phyloP scores from a whole-genome alignment of 2,113 vertebrate species.

The Brachyhypopomus occidentalis region DNA sequence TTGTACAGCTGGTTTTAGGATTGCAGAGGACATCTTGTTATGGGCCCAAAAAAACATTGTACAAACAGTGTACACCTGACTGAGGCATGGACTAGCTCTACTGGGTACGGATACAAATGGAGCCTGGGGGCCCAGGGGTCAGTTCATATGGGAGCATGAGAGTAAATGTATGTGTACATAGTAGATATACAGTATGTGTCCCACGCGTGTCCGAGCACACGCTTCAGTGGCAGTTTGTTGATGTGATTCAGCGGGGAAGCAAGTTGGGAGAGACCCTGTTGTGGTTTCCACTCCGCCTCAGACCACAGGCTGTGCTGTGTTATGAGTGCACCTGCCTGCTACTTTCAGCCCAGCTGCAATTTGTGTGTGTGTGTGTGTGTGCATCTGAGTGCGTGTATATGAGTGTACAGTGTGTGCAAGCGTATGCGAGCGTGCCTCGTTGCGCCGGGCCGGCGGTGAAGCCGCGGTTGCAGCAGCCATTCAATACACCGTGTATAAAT shows the following conservation, averaged over 20 bases:
- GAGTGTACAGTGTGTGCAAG: conserved; percentile 7
- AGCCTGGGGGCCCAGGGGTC: not conserved
- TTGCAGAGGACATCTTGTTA: conserved; percentile 72
- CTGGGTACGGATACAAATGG: not conserved
- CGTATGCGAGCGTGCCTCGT: not conserved
- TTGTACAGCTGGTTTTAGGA: conserved; percentile 42
- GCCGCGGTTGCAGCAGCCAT: conserved; percentile 68
- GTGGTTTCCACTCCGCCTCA: not conserved
- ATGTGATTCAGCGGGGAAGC: not conserved
- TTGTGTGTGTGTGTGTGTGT: conserved; percentile 19
- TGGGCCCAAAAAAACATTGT: conserved; percentile 44
- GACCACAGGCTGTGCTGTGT: conserved; percentile 17
- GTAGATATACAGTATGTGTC: not conserved
- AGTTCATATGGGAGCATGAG: not conserved
- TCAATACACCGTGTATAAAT: conserved; percentile 75
- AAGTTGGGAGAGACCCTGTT: not conserved
- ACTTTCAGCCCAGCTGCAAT: conserved; percentile 31
- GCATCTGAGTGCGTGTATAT: not conserved
- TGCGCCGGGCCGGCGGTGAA: conserved; percentile 44
- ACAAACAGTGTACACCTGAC: conserved; percentile 42
- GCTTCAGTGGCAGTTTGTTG: not conserved
- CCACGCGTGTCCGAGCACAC: not conserved
- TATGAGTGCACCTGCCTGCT: conserved; percentile 29
- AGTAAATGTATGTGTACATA: conserved; percentile 23
- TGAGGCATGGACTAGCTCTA: conserved; percentile 28